These are phyloP conservation scores for Choristoneura rosaceana DNA, from an alignment of 2,888 invertebrate genomes.

Conservation along the genomic window DNA sequence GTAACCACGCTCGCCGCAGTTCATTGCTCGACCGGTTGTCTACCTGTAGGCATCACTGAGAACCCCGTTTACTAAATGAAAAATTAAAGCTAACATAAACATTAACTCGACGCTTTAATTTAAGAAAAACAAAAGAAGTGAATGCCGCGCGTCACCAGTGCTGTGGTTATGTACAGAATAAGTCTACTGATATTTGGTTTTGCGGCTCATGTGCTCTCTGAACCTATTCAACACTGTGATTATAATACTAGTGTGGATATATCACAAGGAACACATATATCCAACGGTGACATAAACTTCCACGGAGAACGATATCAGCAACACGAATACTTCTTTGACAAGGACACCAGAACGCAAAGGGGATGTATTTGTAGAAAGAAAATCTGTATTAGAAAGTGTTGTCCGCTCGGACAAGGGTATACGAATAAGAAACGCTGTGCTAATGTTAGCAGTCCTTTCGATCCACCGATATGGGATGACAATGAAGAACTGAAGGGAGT, in stretches of 20 bases:
- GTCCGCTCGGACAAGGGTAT: slow-evolving; percentile 60
- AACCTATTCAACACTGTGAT: slow-evolving; percentile 51
- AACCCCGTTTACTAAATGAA: slow-evolving; percentile 7
- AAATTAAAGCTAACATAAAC: not conserved
- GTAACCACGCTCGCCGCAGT: too few relatives aligned
- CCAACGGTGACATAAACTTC: slow-evolving; percentile 53
- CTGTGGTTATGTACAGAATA: slow-evolving; percentile 28
- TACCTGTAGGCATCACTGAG: slow-evolving; percentile 5
- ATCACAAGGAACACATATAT: slow-evolving; percentile 51
- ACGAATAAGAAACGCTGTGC: slow-evolving; percentile 52
- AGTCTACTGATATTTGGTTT: slow-evolving; percentile 47
- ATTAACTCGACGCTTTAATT: not conserved
- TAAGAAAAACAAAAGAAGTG: slow-evolving; percentile 14
- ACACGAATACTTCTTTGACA: slow-evolving; percentile 58
- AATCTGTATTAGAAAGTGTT: slow-evolving; percentile 65
- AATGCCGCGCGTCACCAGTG: slow-evolving; percentile 24
- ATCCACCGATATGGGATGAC: slow-evolving; percentile 59
- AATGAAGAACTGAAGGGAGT: slow-evolving; percentile 34
- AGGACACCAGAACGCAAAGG: slow-evolving; percentile 48
- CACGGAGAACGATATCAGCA: slow-evolving; percentile 53
- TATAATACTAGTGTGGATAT: slow-evolving; percentile 55
- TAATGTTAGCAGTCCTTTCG: slow-evolving; percentile 48
- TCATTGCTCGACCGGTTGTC: slow-evolving; percentile 20
- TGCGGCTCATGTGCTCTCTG: slow-evolving; percentile 37
- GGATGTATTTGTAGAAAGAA: slow-evolving; percentile 61